A percentile compares a stretch with the other conserved stretches of the same genome.
These are phyloP conservation scores for Tenthredo mesomela DNA, from an alignment of 2,888 invertebrate species.

Conservation along the genomic window DNA sequence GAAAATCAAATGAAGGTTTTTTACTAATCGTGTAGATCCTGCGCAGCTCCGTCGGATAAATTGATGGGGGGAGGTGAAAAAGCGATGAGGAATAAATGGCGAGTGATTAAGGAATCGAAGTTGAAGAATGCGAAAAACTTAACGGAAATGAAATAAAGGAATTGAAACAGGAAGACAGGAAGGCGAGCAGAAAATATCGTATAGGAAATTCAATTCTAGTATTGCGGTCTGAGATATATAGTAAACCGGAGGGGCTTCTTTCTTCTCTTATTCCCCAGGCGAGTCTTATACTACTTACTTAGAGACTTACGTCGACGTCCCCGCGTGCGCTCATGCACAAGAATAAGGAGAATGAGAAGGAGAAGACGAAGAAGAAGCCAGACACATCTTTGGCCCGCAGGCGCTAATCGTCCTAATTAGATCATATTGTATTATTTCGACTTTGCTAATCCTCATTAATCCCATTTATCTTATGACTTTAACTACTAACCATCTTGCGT, in stretches of 20 bases:
- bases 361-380: conserved; percentile 75
- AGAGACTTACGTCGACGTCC: conserved; percentile 60
- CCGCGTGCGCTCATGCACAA: conserved; percentile 29
- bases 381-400: conserved; percentile 73
- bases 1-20: no score
- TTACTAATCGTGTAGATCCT: no score
- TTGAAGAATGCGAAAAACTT: background rate
- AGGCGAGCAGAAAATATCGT: conserved; percentile 28
- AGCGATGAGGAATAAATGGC: background rate
- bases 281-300: conserved; percentile 74
- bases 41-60: no score
- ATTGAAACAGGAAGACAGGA: no score
- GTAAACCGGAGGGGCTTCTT: conserved; percentile 46
- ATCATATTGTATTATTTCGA: conserved; percentile 76
- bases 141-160: no score
- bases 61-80: no score
- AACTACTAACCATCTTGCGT: background rate
- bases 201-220: conserved; percentile 71
- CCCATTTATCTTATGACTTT: conserved; percentile 65
- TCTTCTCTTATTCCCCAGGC: conserved; percentile 54
- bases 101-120: background rate
- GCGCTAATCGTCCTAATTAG: conserved; percentile 77
- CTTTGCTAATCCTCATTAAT: conserved; percentile 76
- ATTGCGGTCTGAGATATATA: conserved; percentile 66
- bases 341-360: conserved; percentile 66